Base-by-base conservation (phyloP, 2,888 invertebrate species). In the Perizoma flavofasciatum region DNA sequence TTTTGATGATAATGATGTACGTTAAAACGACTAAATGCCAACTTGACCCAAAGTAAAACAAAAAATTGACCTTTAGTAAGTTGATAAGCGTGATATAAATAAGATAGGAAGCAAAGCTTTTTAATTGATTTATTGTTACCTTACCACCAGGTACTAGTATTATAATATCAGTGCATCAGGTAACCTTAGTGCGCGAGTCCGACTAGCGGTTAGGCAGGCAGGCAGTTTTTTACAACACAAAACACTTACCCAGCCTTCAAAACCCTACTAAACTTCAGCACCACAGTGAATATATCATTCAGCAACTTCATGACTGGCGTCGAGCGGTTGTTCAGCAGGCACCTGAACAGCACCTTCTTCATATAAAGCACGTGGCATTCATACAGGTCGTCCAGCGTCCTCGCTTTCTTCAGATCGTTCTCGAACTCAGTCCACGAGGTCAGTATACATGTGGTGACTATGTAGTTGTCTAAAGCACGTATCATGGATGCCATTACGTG, bases 401-500 rank as follows among this genome's bases (percentile, higher is more conserved):
- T 88, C 0, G 95, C 95, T 51, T 92, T 92, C 69, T 93, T 88
- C 46, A 97, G 79, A 71, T 95, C 95, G 61, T 94, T 94, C 71
- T 95, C 95, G 66, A 97, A 95, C 62, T 94, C 94, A 2, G 93
- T 93, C 96, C 96, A 97, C 2, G 95, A 95, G 0, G 94, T 93
- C 53, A 95, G 94, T 35, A 97, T 89, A 35, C 96, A 96, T 52
- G 95, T 96, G 0, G 96, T 95, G 0, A 95, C 95, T 54, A 97
- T 93, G 78, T 97, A 96, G 84, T 95, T 95, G 78, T 96, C 95
- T 34, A 96, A 79, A 0, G 96, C 95, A 59, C 95, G 94, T 47
- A 96, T 93, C 77, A 97, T 95, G 58, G 96, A 95, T 35, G 95
- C 94, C 94, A 97, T 95, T 22, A 95, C 92, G 75, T 96, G 95